phyloP scores from a whole-genome alignment of 2,888 invertebrate species.

The Trissoscelio sp. region DNA sequence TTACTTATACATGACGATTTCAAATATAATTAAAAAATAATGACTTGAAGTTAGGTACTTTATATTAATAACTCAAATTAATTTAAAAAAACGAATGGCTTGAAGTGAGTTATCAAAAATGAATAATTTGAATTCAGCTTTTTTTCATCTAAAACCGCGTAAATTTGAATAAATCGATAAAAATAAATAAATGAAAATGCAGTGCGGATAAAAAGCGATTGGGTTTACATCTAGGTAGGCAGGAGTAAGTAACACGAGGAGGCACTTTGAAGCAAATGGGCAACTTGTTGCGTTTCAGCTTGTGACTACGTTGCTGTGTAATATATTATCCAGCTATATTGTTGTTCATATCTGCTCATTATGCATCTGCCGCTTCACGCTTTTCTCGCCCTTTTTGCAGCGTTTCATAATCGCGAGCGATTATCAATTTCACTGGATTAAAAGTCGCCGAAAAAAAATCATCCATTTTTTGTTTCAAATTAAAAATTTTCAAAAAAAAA shows the following conservation, averaged over 20 bases:
- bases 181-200: constrained; percentile 37
- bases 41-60: too few species aligned
- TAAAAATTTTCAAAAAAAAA: too few species aligned
- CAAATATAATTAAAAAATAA: too few species aligned
- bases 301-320: constrained; percentile 60
- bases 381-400: constrained; percentile 43
- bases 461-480: too few species aligned
- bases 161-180: constrained; percentile 1
- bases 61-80: too few species aligned
- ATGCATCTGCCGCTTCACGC: constrained; percentile 54
- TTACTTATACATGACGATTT: too few species aligned
- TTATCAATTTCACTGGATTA: constrained; percentile 40
- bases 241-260: constrained; percentile 70
- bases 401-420: constrained; percentile 26
- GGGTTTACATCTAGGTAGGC: constrained; percentile 69
- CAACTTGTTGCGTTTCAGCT: constrained; percentile 79
- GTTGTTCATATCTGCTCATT: constrained; percentile 66
- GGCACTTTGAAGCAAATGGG: constrained; percentile 75
- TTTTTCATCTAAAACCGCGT: too few species aligned
- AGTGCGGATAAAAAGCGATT: constrained; percentile 53
- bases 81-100: too few species aligned
- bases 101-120: neutral
- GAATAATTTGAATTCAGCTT: too few species aligned
- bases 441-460: neutral
- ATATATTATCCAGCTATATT: constrained; percentile 63